A percentile compares a stretch with the other conserved stretches of the same genome.
These are phyloP conservation scores for Nomada goodeniana DNA, from an alignment of 2,888 invertebrate species.

Conservation along the genomic window DNA sequence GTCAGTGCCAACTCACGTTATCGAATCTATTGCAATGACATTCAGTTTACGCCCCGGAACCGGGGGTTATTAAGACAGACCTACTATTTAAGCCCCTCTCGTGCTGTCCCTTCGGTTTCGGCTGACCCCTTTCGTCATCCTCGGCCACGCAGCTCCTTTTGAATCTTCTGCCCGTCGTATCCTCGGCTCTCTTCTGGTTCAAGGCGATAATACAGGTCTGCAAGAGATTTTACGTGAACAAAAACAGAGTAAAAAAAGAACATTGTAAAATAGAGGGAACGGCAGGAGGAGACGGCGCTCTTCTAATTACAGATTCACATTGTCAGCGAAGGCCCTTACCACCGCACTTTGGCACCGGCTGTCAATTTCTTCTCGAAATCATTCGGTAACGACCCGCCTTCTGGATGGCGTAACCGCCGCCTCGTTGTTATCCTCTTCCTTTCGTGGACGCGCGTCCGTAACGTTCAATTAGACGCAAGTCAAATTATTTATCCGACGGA, in stretches of 20 bases:
- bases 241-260: constrained; percentile 52
- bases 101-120: constrained; percentile 46
- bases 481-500: constrained; percentile 50
- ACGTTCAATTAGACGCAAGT: constrained; percentile 54
- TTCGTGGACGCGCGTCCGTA: constrained; percentile 7
- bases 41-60: constrained; percentile 78
- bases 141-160: constrained; percentile 37
- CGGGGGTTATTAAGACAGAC: constrained; percentile 81
- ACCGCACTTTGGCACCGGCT: constrained; percentile 70
- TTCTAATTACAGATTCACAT: constrained; percentile 82
- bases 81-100: constrained; percentile 80
- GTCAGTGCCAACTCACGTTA: constrained; percentile 76
- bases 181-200: constrained; percentile 81
- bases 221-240: constrained; percentile 76
- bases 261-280: constrained; percentile 27
- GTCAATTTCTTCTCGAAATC: constrained; percentile 71
- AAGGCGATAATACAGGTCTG: constrained; percentile 82
- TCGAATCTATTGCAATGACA: constrained; percentile 83
- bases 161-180: constrained; percentile 63
- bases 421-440: constrained; percentile 44
- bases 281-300: constrained; percentile 71
- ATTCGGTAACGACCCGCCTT: constrained; percentile 61
- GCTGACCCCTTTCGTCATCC: constrained; percentile 26
- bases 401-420: constrained; percentile 36
- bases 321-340: constrained; percentile 76